Percentiles rank a stretch among this genome's conserved stretches.
Conservation (phyloP, 1,140 invertebrate genomes). For the Euschistus heros region DNA sequence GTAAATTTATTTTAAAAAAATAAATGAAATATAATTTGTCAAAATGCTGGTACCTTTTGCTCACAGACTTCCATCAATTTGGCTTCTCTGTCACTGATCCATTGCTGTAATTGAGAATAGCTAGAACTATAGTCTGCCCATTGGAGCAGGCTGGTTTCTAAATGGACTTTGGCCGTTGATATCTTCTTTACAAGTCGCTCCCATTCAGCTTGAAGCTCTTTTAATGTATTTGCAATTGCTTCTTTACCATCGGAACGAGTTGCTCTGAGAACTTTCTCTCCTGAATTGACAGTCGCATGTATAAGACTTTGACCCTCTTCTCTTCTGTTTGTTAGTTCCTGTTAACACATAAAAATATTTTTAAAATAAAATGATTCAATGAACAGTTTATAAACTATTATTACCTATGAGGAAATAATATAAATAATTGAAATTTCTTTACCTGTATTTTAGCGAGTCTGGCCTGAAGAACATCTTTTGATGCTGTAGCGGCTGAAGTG, state of each 20-base stretch:
- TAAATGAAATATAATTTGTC: conserved; percentile 4
- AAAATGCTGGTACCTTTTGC: conserved; percentile 48
- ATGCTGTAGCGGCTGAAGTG: conserved; percentile 57
- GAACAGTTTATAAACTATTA: neutral
- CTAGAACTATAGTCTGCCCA: conserved; percentile 93
- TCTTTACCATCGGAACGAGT: conserved; percentile 83
- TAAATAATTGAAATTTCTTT: neutral
- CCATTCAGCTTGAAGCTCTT: conserved; percentile 87
- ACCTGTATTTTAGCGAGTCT: conserved; percentile 57
- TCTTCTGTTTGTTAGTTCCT: conserved; percentile 69
- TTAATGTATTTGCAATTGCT: conserved; percentile 73
- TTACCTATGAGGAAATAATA: neutral
- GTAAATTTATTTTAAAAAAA: neutral
- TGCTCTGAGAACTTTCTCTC: conserved; percentile 81
- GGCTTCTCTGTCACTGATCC: conserved; percentile 88
- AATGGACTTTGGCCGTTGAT: conserved; percentile 80
- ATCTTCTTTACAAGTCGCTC: conserved; percentile 84
- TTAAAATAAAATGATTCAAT: neutral
- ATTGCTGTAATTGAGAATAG: conserved; percentile 81
- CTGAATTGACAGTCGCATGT: conserved; percentile 80
- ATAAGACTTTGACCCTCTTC: conserved; percentile 86
- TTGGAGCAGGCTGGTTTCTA: conserved; percentile 83
- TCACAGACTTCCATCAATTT: conserved; percentile 89
- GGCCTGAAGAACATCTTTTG: conserved; percentile 70
- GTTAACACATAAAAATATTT: conserved; percentile 15